phyloP scores from a whole-genome alignment of 2,888 invertebrate genomes.

The Leptarthrus brevirostris region DNA sequence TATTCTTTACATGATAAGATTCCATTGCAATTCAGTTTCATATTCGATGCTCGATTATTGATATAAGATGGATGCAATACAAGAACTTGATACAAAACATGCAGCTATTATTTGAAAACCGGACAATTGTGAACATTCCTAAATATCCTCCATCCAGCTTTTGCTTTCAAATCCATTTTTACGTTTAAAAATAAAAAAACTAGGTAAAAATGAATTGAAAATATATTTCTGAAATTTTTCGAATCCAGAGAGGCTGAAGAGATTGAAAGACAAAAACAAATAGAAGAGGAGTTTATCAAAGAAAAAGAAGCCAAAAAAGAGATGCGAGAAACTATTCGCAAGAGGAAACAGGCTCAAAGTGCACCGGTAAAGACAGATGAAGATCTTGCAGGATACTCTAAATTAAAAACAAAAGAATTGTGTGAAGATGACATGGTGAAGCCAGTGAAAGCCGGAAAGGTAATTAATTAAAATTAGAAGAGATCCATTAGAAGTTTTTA shows the following conservation, averaged over 20 bases:
- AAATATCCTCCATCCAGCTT: too few species aligned
- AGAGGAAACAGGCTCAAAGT: slow-evolving; percentile 72
- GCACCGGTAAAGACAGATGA: slow-evolving; percentile 72
- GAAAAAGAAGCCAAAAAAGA: slow-evolving; percentile 66
- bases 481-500: neutral
- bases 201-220: too few species aligned
- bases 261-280: slow-evolving; percentile 65
- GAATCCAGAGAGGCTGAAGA: slow-evolving; percentile 63
- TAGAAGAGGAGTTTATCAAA: slow-evolving; percentile 67
- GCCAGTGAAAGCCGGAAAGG: slow-evolving; percentile 59
- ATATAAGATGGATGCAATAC: too few species aligned
- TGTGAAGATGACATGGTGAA: slow-evolving; percentile 64
- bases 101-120: too few species aligned
- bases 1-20: too few species aligned
- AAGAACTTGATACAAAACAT: too few species aligned
- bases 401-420: slow-evolving; percentile 66
- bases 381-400: slow-evolving; percentile 68
- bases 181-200: too few species aligned
- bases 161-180: too few species aligned
- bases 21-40: too few species aligned
- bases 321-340: slow-evolving; percentile 66
- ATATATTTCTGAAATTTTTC: neutral
- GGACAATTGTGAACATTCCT: too few species aligned
- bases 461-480: slow-evolving; percentile 35
- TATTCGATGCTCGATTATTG: too few species aligned